These are phyloP conservation scores for Netta rufina DNA, from an alignment of 2,797 vertebrate species.

Conservation along the genomic window DNA sequence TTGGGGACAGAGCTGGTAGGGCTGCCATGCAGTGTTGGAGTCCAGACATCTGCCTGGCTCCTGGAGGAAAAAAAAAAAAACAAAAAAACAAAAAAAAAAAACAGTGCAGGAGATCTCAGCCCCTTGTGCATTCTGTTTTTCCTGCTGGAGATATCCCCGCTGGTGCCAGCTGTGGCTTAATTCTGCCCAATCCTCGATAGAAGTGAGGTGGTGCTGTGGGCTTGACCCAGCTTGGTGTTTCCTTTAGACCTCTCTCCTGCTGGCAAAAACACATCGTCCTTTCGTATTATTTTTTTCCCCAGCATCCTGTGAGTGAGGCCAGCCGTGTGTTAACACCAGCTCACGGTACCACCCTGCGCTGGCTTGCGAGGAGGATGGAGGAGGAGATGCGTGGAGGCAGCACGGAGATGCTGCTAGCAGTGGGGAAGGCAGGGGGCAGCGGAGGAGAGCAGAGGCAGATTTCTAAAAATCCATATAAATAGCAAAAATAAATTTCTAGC, in stretches of 20 bases:
- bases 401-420: background rate
- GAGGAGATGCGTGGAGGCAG: background rate
- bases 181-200: background rate
- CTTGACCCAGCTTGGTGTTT: background rate
- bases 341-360: background rate
- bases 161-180: fast-evolving
- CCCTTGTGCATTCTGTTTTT: background rate
- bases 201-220: background rate
- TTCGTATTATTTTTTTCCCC: background rate
- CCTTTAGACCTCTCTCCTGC: background rate
- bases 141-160: background rate
- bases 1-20: background rate
- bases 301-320: background rate
- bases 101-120: fast-evolving
- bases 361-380: background rate
- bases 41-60: background rate
- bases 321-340: background rate
- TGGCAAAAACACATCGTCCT: background rate
- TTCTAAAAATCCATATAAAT: constrained; percentile 56
- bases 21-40: fast-evolving
- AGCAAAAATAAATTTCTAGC: constrained; percentile 58
- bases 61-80: background rate
- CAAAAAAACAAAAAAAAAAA: background rate
- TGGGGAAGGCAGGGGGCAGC: constrained; percentile 42
- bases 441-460: constrained; percentile 45